These are phyloP conservation scores for Pygmarrhopalites habei DNA, from an alignment of 1,140 invertebrate genomes.

Conservation along the genomic window DNA sequence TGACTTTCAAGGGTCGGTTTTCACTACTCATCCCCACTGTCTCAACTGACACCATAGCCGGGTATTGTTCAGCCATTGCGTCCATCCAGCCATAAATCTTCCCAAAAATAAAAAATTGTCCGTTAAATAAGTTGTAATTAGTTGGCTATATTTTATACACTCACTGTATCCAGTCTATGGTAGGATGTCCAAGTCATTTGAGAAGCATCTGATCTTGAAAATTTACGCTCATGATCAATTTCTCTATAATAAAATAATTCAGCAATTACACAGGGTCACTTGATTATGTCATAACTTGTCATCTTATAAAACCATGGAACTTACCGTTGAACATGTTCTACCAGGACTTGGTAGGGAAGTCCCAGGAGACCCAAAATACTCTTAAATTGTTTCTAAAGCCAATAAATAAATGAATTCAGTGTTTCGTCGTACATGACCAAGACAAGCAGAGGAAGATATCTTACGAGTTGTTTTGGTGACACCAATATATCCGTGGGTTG, in stretches of 20 bases:
- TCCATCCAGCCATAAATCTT: constrained; percentile 39
- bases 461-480: constrained; percentile 14
- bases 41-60: constrained; percentile 21
- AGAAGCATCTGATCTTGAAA: background rate
- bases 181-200: constrained; percentile 35
- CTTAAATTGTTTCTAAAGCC: constrained; percentile 15
- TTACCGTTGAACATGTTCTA: constrained; percentile 32
- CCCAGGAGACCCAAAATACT: constrained; percentile 18
- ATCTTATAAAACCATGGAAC: too few relatives aligned
- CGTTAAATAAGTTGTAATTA: background rate
- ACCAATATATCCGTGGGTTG: constrained; percentile 27
- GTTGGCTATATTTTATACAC: background rate
- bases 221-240: background rate
- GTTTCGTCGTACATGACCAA: too few relatives aligned
- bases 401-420: too few relatives aligned
- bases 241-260: background rate
- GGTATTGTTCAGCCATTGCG: constrained; percentile 31
- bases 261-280: background rate
- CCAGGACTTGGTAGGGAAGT: constrained; percentile 24
- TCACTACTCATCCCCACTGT: constrained; percentile 33
- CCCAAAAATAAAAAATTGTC: constrained; percentile 1
- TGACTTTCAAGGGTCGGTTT: constrained; percentile 30
- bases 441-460: too few relatives aligned
- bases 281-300: background rate
- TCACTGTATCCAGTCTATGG: constrained; percentile 31